A percentile compares a stretch with the other conserved stretches of the same genome.
Conservation (phyloP, 2,888 invertebrate species). For the Brassicogethes aeneus region DNA sequence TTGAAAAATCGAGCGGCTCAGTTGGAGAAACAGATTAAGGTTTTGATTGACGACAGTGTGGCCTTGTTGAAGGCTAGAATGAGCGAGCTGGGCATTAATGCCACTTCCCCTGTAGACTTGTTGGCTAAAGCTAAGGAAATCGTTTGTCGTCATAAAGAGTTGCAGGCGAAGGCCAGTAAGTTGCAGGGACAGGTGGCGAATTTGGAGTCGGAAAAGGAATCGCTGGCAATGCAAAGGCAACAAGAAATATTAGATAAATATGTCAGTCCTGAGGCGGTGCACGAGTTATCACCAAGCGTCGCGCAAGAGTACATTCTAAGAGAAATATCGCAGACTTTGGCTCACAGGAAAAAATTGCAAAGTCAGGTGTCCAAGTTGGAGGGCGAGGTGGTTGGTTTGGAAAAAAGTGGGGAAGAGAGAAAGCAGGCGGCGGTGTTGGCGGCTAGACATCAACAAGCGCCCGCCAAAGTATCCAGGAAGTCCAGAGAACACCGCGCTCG, state of each 20-base stretch:
- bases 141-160: constrained; percentile 83
- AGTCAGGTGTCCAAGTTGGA: constrained; percentile 73
- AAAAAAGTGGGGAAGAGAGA: constrained; percentile 59
- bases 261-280: constrained; percentile 46
- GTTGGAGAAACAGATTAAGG: constrained; percentile 86
- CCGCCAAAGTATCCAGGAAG: constrained; percentile 45
- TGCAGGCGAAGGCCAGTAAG: constrained; percentile 81
- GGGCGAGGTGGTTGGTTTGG: constrained; percentile 65
- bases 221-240: constrained; percentile 61
- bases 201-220: constrained; percentile 69
- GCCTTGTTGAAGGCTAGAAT: constrained; percentile 79
- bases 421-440: constrained; percentile 36
- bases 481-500: constrained; percentile 65
- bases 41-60: constrained; percentile 86
- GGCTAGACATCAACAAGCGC: constrained; percentile 27
- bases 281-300: constrained; percentile 55
- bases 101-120: constrained; percentile 75
- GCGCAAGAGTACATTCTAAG: constrained; percentile 76
- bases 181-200: constrained; percentile 73
- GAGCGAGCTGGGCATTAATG: constrained; percentile 85
- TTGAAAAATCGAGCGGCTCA: constrained; percentile 79
- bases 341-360: constrained; percentile 76
- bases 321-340: constrained; percentile 77
- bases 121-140: constrained; percentile 85
- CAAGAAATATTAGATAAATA: constrained; percentile 70